Percentiles rank a stretch among this genome's conserved stretches.
These are phyloP conservation scores for Teleopsis dalmanni DNA, from an alignment of 1,140 invertebrate genomes.

Conservation along the genomic window DNA sequence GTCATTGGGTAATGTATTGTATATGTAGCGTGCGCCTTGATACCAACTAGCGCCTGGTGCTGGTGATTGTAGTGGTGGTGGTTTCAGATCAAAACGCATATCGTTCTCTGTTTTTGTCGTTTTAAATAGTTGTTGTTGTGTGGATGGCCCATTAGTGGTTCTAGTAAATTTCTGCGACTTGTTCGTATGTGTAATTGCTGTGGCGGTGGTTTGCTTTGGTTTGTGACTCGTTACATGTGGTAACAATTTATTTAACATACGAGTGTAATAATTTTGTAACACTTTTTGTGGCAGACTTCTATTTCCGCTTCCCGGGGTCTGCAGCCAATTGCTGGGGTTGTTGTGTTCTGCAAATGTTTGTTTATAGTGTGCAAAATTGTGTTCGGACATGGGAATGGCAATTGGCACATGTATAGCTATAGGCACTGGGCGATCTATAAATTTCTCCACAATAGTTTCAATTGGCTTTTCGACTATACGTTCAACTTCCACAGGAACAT, in stretches of 20 bases:
- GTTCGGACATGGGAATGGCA: slow-evolving; percentile 43
- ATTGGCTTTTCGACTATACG: slow-evolving; percentile 53
- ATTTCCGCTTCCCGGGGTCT: slow-evolving; percentile 17
- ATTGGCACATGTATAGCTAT: slow-evolving; percentile 43
- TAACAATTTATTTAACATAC: slow-evolving; percentile 36
- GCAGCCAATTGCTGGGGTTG: not conserved
- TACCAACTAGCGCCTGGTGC: slow-evolving; percentile 25
- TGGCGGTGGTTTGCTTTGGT: slow-evolving; percentile 6
- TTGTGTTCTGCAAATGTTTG: slow-evolving; percentile 19
- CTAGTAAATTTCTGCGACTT: not conserved
- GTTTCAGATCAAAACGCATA: slow-evolving; percentile 33
- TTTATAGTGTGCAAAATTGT: no score
- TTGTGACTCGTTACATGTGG: slow-evolving; percentile 18
- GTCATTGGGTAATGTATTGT: slow-evolving; percentile 34
- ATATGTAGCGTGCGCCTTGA: slow-evolving; percentile 33
- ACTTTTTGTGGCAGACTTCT: slow-evolving; percentile 23
- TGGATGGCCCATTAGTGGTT: not conserved
- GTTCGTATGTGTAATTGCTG: slow-evolving; percentile 7
- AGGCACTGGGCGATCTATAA: slow-evolving; percentile 47
- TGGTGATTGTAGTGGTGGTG: slow-evolving; percentile 33
- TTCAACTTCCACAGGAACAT: slow-evolving; percentile 44
- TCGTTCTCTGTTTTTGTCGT: slow-evolving; percentile 17
- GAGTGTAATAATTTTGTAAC: slow-evolving; percentile 32
- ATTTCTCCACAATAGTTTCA: slow-evolving; percentile 50
- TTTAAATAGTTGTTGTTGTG: slow-evolving; percentile 18